Evolutionary conservation across 2,797 vertebrate genomes (phyloP).

Genomic region (Iguana delicatissima): DNA sequence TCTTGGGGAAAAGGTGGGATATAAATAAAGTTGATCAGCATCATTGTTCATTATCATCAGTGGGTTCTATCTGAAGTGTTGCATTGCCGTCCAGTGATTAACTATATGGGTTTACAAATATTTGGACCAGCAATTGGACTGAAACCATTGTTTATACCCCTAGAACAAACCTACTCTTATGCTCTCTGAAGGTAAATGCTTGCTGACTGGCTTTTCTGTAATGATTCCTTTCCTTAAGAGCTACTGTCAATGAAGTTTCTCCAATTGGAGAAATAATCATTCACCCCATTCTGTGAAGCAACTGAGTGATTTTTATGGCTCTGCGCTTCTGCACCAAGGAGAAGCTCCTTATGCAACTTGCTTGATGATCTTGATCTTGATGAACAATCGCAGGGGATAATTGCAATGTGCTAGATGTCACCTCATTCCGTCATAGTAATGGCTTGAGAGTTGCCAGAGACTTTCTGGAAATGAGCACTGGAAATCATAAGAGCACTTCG

Average conservation of each 20-base stretch:
- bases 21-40: too few relatives aligned
- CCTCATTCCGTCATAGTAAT: slow-evolving; percentile 79
- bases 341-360: slow-evolving; percentile 65
- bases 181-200: neutral
- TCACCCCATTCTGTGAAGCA: slow-evolving; percentile 47
- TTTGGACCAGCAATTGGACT: too few relatives aligned
- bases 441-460: slow-evolving; percentile 71
- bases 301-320: slow-evolving; percentile 50
- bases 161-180: neutral
- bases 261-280: neutral
- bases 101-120: too few relatives aligned
- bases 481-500: slow-evolving; percentile 79
- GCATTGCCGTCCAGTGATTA: too few relatives aligned
- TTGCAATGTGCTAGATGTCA: slow-evolving; percentile 68
- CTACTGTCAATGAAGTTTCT: neutral
- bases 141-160: too few relatives aligned
- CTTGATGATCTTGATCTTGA: slow-evolving; percentile 60
- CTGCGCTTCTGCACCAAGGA: slow-evolving; percentile 65
- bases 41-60: too few relatives aligned
- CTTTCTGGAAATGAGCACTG: slow-evolving; percentile 79
- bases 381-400: slow-evolving; percentile 73
- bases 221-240: too few relatives aligned
- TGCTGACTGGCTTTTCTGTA: neutral
- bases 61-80: too few relatives aligned
- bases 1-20: too few relatives aligned